Evolutionary conservation across 2,113 vertebrate genomes (phyloP), one percentile per base, ranked within the genome.

Genomic region (Odontesthes bonariensis): DNA sequence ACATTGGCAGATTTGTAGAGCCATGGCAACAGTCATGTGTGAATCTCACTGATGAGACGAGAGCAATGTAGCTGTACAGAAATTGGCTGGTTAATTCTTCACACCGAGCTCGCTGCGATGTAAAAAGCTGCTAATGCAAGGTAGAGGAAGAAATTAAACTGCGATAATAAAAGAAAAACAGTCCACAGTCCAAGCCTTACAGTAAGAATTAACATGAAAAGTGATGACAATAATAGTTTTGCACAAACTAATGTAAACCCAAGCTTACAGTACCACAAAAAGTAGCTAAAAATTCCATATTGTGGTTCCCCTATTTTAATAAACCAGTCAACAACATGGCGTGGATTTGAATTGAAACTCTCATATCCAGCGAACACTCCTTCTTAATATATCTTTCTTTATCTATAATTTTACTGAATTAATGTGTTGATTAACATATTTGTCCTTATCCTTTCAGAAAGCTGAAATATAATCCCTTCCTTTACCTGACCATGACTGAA

Each of bases 11-110:
- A 90, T 82, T 87, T 52, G 55, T 54, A 89, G 84, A 94, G 79
- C 92, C 92, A 94, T 92, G 89, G 91, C 92, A 94, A 93, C 93
- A 86, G 85, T 75, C 73, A 82, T 87, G 84, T 89, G 91, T 86
- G 87, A 92, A 89, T 82, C 75, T 64, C 68, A 57, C 77, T 83
- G 81, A 75, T 60, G 71, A 83, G 75, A 78, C 60, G 77, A 72
- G 72, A 32, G 83, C 75, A 67, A 84, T 82, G 79, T 80, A 86
- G 75, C 84, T 69, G 63, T 67, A 31, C 79, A 76, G 72, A 89
- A 89, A 90, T 73, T 75, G 73, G 78, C 81, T 70, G 75, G 67
- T 88, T 87, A 84, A 89, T 89, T 87, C 70, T 67, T 63, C 35
- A 23, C 64, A 53, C 0, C 9, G 44, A 52, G 55, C 60, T 51